Evolutionary conservation across 2,888 invertebrate genomes (phyloP).

Genomic region (Melolontha melolontha): DNA sequence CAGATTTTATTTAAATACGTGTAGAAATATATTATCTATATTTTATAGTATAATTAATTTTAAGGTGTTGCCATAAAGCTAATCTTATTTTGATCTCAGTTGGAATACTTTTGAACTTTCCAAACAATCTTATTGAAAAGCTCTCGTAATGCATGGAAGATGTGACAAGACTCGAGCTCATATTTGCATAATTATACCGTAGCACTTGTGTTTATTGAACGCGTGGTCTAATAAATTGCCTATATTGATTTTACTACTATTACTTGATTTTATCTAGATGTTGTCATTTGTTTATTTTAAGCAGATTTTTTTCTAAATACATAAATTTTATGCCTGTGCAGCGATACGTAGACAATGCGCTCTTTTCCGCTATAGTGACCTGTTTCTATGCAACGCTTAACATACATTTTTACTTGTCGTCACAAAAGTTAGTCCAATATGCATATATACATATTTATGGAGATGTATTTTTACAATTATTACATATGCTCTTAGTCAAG

Average conservation of each 20-base stretch:
- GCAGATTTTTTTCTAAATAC: not conserved
- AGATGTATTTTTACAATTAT: constrained; percentile 12
- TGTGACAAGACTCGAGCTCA: constrained; percentile 7
- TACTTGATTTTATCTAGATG: constrained; percentile 6
- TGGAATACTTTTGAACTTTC: not conserved
- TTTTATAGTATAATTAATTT: too few relatives aligned
- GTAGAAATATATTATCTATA: too few relatives aligned
- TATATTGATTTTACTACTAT: constrained; percentile 7
- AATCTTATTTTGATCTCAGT: too few relatives aligned
- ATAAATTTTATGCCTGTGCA: constrained; percentile 5
- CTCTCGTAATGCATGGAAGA: not conserved
- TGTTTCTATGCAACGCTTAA: constrained; percentile 22
- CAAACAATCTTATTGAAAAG: not conserved
- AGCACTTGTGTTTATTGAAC: constrained; percentile 6
- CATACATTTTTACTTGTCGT: constrained; percentile 7
- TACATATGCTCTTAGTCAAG: not conserved
- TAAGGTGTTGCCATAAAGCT: too few relatives aligned
- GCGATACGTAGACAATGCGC: not conserved
- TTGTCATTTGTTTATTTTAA: constrained; percentile 16
- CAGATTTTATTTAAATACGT: too few relatives aligned
- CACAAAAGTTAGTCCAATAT: constrained; percentile 1
- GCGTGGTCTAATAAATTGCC: constrained; percentile 23
- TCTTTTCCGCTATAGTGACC: constrained; percentile 15
- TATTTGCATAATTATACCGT: constrained; percentile 28
- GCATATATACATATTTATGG: constrained; percentile 17